These are phyloP conservation scores for Nephrotoma flavescens DNA, from an alignment of 2,888 invertebrate genomes.

Conservation along the genomic window DNA sequence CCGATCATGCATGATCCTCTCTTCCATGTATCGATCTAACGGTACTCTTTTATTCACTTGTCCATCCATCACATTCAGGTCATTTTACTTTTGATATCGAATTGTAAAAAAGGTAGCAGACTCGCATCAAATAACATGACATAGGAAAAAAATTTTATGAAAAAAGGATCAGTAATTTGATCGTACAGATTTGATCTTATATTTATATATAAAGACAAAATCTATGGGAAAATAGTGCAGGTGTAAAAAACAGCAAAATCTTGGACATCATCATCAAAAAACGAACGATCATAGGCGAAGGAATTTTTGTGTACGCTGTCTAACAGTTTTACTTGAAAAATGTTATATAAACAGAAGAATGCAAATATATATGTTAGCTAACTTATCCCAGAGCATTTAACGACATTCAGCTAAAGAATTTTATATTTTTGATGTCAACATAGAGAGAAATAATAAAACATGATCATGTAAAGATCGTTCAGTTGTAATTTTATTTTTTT, in stretches of 20 bases:
- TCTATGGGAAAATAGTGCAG: constrained; percentile 12
- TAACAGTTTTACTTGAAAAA: neutral
- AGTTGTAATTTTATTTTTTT: neutral
- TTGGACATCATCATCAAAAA: neutral
- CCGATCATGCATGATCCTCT: neutral
- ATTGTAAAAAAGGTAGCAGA: neutral
- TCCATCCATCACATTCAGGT: neutral
- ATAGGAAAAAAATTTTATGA: neutral
- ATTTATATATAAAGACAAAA: constrained; percentile 9
- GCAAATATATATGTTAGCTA: neutral
- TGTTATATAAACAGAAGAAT: neutral
- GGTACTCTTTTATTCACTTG: neutral
- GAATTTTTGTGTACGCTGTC: neutral
- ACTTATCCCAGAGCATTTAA: neutral
- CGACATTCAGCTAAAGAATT: neutral
- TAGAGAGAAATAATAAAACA: neutral
- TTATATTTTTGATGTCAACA: neutral
- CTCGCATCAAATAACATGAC: neutral
- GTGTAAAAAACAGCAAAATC: constrained; percentile 15
- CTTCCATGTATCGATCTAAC: neutral
- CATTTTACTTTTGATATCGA: neutral
- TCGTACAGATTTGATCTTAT: neutral
- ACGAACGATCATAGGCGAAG: constrained; percentile 11
- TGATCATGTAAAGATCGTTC: constrained; percentile 5
- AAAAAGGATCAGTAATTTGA: neutral